Percentiles rank a stretch among this genome's conserved stretches.
Evolutionary conservation across 2,888 invertebrate genomes (phyloP).

Genomic region (Sphaeridia pumilis): DNA sequence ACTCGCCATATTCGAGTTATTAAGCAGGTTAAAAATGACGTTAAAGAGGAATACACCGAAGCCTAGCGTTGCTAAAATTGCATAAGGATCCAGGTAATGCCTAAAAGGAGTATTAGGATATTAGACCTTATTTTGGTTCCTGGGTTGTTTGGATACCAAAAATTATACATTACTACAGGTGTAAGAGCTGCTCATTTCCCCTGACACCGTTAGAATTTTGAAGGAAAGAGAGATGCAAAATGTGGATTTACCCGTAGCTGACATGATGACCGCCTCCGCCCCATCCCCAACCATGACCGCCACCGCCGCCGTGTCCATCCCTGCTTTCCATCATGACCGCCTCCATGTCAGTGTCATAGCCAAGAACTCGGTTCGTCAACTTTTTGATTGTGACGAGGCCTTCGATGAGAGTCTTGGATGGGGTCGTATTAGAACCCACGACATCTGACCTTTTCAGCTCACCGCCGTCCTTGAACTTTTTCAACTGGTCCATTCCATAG

Average conservation of each 20-base stretch:
- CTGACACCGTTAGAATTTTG: too few species aligned
- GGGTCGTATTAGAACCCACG: conserved; percentile 28
- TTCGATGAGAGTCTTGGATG: conserved; percentile 34
- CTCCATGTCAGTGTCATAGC: conserved; percentile 32
- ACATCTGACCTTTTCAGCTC: conserved; percentile 24
- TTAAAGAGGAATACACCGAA: conserved; percentile 37
- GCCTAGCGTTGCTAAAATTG: conserved; percentile 36
- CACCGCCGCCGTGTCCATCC: conserved; percentile 34
- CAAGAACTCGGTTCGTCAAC: conserved; percentile 34
- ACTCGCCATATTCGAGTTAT: conserved; percentile 27
- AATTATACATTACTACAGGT: too few species aligned
- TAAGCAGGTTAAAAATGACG: conserved; percentile 37
- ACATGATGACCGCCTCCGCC: conserved; percentile 26
- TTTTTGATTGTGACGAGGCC: conserved; percentile 35
- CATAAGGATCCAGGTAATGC: conserved; percentile 37
- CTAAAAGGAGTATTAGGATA: too few species aligned
- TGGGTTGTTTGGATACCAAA: too few species aligned
- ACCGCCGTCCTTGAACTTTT: conserved; percentile 34
- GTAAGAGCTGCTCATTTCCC: too few species aligned
- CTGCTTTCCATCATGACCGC: conserved; percentile 31
- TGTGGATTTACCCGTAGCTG: conserved; percentile 31
- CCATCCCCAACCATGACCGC: conserved; percentile 27
- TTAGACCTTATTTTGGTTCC: too few species aligned
- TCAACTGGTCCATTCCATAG: conserved; percentile 34
- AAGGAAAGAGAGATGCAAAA: too few species aligned